Percentiles rank a stretch among this genome's conserved stretches.
Evolutionary conservation across 2,797 vertebrate genomes (phyloP).

Genomic region (Spizella passerina): DNA sequence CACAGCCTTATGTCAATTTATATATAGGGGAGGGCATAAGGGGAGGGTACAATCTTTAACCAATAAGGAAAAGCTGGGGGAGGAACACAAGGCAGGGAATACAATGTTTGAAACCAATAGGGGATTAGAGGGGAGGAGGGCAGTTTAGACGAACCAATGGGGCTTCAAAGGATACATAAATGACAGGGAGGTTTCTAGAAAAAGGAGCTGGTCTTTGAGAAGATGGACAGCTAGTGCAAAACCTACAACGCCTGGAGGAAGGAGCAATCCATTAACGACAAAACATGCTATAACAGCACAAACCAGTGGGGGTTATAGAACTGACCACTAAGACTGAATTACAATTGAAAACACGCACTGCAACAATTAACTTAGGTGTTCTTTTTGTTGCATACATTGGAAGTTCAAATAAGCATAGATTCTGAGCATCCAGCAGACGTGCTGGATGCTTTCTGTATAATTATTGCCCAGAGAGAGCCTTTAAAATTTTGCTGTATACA

Average conservation of each 20-base stretch:
- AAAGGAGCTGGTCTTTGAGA: not conserved
- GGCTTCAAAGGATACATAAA: not conserved
- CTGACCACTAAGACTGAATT: not conserved
- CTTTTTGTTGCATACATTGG: not conserved
- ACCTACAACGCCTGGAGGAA: not conserved
- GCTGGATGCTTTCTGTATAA: not conserved
- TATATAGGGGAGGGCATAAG: not conserved
- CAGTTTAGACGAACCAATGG: not conserved
- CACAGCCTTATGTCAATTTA: not conserved
- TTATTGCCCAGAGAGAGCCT: not conserved
- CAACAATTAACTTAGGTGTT: accelerated
- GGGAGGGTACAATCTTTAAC: not conserved
- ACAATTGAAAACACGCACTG: not conserved
- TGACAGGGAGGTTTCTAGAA: not conserved
- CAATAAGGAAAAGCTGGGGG: not conserved
- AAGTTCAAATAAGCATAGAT: not conserved
- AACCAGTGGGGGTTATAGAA: not conserved
- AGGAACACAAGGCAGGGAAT: not conserved
- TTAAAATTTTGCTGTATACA: constrained; percentile 31
- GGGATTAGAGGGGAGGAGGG: not conserved
- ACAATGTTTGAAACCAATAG: not conserved
- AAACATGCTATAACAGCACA: not conserved
- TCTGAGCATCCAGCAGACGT: not conserved
- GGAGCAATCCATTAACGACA: not conserved
- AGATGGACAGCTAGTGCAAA: not conserved